Percentiles rank a stretch among this genome's conserved stretches.
Evolutionary conservation across 2,888 invertebrate genomes (phyloP).

Genomic region (Lasioglossum zephyrum): DNA sequence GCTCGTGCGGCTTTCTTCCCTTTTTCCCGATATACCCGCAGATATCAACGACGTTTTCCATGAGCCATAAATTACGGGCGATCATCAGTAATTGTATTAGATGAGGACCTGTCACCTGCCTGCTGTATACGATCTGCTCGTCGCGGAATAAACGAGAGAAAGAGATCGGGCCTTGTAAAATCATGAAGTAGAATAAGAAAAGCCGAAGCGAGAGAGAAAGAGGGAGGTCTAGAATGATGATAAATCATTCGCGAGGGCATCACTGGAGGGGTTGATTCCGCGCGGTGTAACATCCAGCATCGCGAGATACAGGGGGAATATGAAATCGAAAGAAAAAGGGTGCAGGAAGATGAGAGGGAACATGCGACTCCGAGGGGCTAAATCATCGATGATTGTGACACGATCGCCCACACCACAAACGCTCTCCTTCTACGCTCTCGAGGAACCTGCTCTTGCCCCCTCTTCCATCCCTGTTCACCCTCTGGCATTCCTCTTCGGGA

Average conservation of each 20-base stretch:
- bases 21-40: conserved; percentile 45
- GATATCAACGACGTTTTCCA: conserved; percentile 70
- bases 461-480: conserved; percentile 20
- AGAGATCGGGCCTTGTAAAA: conserved; percentile 23
- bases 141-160: conserved; percentile 9
- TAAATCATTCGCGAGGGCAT: conserved; percentile 67
- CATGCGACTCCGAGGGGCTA: conserved; percentile 54
- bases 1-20: conserved; percentile 51
- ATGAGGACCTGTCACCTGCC: conserved; percentile 78
- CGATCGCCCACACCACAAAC: conserved; percentile 43
- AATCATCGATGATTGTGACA: conserved; percentile 73
- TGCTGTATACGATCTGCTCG: conserved; percentile 18
- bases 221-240: conserved; percentile 36
- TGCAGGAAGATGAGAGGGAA: conserved; percentile 61
- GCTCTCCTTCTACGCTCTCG: conserved; percentile 21
- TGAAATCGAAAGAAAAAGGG: conserved; percentile 49
- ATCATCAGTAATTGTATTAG: conserved; percentile 82
- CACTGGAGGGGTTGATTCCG: conserved; percentile 61
- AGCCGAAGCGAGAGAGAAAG: conserved; percentile 28
- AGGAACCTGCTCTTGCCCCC: background rate
- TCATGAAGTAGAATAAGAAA: conserved; percentile 18
- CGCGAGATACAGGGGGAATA: conserved; percentile 39
- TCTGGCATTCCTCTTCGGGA: conserved; percentile 21
- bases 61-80: conserved; percentile 78
- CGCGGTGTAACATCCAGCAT: conserved; percentile 4